Evolutionary conservation across 2,797 vertebrate species (phyloP).

Genomic region (Falco cherrug): DNA sequence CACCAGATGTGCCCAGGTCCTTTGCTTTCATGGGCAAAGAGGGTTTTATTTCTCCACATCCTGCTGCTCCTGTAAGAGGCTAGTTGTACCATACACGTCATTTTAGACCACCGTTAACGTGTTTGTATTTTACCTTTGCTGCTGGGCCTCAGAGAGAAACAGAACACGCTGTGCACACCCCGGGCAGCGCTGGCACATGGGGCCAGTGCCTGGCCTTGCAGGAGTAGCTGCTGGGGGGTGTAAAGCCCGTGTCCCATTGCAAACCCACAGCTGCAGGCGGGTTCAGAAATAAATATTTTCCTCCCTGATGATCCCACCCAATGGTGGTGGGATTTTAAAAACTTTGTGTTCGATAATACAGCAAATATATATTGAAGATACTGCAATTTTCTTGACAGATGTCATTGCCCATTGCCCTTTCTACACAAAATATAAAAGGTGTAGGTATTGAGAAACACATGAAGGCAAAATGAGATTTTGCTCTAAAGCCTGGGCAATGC

Average conservation of each 20-base stretch:
- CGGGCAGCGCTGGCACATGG: rapidly evolving
- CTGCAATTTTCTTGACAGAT: not conserved
- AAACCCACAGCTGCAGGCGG: not conserved
- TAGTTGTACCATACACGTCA: rapidly evolving
- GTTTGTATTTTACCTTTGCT: not conserved
- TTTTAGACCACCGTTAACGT: rapidly evolving
- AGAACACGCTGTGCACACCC: rapidly evolving
- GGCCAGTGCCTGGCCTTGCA: rapidly evolving
- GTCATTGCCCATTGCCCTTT: no score
- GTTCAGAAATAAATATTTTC: not conserved
- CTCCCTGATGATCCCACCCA: no score
- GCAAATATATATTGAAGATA: not conserved
- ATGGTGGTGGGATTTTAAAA: not conserved
- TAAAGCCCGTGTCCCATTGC: rapidly evolving
- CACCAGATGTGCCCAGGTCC: not conserved
- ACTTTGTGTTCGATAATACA: not conserved
- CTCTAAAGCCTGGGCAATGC: not conserved
- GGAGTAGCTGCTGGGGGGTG: no score
- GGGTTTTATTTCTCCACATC: not conserved
- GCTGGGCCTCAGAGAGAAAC: not conserved
- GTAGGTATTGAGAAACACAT: not conserved
- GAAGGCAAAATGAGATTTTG: not conserved
- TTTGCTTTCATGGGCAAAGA: not conserved
- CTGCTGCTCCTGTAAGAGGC: not conserved
- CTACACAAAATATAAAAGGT: not conserved